These are phyloP conservation scores for Drosophila fulvimacula DNA, from an alignment of 2,888 invertebrate species.

Conservation along the genomic window DNA sequence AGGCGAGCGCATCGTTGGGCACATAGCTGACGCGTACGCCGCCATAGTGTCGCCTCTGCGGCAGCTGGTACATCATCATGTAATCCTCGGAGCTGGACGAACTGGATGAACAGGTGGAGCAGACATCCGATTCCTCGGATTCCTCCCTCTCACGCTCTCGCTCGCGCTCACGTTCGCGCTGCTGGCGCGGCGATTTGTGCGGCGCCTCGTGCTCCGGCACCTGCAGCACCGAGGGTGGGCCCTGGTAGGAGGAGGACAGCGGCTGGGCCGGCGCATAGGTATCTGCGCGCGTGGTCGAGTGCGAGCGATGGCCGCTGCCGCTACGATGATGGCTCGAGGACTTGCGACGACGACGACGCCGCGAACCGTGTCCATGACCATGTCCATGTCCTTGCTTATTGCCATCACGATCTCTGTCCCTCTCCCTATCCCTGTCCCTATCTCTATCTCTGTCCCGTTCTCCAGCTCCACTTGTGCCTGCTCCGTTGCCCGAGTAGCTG, in stretches of 20 bases:
- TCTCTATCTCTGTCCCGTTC: conserved; percentile 38
- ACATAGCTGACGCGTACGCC: conserved; percentile 96
- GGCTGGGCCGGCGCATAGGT: conserved; percentile 82
- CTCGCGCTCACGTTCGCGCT: conserved; percentile 52
- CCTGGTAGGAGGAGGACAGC: conserved; percentile 83
- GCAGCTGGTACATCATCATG: conserved; percentile 93
- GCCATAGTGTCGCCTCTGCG: conserved; percentile 92
- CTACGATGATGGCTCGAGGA: conserved; percentile 81
- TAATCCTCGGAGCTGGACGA: conserved; percentile 94
- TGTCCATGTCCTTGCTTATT: conserved; percentile 25
- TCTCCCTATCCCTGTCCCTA: conserved; percentile 18
- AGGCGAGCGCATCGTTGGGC: conserved; percentile 95
- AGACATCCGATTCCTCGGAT: conserved; percentile 91
- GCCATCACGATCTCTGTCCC: conserved; percentile 53
- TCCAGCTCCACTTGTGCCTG: conserved; percentile 72
- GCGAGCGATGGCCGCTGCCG: conserved; percentile 79
- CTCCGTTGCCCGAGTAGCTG: conserved; percentile 86
- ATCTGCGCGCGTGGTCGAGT: conserved; percentile 81
- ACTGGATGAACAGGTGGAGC: conserved; percentile 95
- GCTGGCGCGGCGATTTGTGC: conserved; percentile 57
- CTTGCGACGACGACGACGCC: conserved; percentile 81
- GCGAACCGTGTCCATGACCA: conserved; percentile 74
- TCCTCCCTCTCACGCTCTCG: conserved; percentile 59
- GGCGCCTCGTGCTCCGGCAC: conserved; percentile 37
- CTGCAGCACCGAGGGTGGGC: conserved; percentile 71